Conservation (phyloP, 2,888 invertebrate species). For the Sabellastarte sp. region DNA sequence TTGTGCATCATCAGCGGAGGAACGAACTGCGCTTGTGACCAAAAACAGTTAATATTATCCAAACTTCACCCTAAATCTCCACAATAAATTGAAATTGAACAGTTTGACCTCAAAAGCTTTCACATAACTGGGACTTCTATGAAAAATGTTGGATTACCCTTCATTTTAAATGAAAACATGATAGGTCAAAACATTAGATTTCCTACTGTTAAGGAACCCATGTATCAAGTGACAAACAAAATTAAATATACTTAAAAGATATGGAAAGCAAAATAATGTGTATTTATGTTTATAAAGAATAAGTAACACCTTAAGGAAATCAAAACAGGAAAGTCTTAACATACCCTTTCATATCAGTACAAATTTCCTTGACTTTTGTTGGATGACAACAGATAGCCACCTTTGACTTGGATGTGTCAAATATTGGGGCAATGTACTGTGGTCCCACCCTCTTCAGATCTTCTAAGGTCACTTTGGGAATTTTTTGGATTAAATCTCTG, state of each 20-base stretch:
- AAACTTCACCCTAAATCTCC: too few species aligned
- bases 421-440: slow-evolving; percentile 72
- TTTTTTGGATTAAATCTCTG: slow-evolving; percentile 69
- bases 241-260: too few species aligned
- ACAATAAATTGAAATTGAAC: too few species aligned
- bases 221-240: background rate
- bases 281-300: background rate
- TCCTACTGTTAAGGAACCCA: background rate
- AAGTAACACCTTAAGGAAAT: background rate
- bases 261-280: too few species aligned
- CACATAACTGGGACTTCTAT: too few species aligned
- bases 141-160: too few species aligned
- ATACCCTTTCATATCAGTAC: background rate
- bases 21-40: too few species aligned
- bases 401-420: slow-evolving; percentile 66
- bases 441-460: slow-evolving; percentile 70
- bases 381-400: slow-evolving; percentile 79
- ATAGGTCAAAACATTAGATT: background rate
- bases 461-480: slow-evolving; percentile 68
- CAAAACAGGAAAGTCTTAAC: too few species aligned
- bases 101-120: too few species aligned
- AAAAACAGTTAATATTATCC: too few species aligned
- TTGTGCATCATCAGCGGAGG: too few species aligned
- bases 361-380: slow-evolving; percentile 68
- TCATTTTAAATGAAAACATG: too few species aligned